Evolutionary conservation across 2,797 vertebrate genomes (phyloP), one percentile per base, ranked within the genome.

Genomic region (Bradypodion pumilum): DNA sequence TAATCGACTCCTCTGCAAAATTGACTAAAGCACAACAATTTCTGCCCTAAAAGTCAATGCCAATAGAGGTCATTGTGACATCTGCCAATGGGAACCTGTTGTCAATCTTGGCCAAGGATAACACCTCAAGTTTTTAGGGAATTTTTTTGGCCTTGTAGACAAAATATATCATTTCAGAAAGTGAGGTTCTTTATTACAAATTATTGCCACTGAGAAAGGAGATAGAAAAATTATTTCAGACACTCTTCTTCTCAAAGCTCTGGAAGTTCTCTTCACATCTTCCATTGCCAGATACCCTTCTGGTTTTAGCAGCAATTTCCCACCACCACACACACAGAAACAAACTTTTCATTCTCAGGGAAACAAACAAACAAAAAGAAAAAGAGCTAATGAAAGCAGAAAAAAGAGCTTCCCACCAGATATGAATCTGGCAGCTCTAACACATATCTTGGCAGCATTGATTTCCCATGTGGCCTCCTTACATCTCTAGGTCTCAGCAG

Each of bases 391-490:
- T 92, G 88, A 93, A 95, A 94, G 82, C 19, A 78, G 5, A 2
- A 15, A 77, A 85, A 80, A 88, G 89, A 87, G 29, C 32, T 19
- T 92, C 81, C 86, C 73, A 5, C 77, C n/a, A 89, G 90, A 93
- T 83, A 85, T 82, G 83, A 72, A 90, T 85, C 91, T 91, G 86
- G 86, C 66, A 42, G 76, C 49, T 5, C 82, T 94, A 95, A 93
- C 88, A 94, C 94, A 94, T 92, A 91, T 86, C 91, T 95, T 85
- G 86, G 88, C 85, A 92, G 88, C 83, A 86, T 86, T 94, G 93
- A 94, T 95, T 95, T 95, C 94, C 93, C 94, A 80, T 32, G 88
- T 90, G 94, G 40, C 42, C 42, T 32, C 21, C 86, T 92, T 89
- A 85, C 92, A 94, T 91, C 44, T 1, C 81, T 69, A 82, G 85